Conservation (phyloP, 2,888 invertebrate species). For the Ceramica pisi region DNA sequence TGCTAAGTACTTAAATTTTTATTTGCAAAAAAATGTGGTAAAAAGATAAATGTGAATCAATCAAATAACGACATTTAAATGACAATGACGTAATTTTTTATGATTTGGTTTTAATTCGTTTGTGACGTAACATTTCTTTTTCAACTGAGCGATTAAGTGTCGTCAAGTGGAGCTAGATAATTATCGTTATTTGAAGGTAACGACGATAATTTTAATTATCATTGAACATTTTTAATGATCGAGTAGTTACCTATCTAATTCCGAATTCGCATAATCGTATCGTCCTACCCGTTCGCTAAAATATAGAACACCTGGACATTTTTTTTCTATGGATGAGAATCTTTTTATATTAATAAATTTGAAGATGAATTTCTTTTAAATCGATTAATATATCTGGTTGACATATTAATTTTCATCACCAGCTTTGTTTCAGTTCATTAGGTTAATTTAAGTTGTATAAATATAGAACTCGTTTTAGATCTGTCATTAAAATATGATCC, state of each 20-base stretch:
- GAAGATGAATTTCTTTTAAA: too few species aligned
- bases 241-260: background rate
- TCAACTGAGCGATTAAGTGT: background rate
- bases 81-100: too few species aligned
- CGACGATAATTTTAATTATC: background rate
- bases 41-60: background rate
- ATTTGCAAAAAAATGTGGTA: too few species aligned
- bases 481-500: too few species aligned
- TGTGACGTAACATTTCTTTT: background rate
- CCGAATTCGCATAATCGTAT: background rate
- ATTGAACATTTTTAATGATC: background rate
- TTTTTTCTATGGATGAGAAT: background rate
- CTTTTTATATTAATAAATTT: too few species aligned
- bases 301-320: background rate
- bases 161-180: constrained; percentile 13
- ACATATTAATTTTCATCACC: too few species aligned
- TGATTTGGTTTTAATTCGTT: background rate
- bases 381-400: too few species aligned
- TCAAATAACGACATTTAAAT: background rate
- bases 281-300: background rate
- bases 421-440: too few species aligned
- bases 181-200: constrained; percentile 21
- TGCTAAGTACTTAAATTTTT: too few species aligned
- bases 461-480: too few species aligned
- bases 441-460: too few species aligned